Percentiles rank a stretch among this genome's conserved stretches.
Conservation (phyloP, 2,797 vertebrate genomes). For the Protosalanx chinensis region DNA sequence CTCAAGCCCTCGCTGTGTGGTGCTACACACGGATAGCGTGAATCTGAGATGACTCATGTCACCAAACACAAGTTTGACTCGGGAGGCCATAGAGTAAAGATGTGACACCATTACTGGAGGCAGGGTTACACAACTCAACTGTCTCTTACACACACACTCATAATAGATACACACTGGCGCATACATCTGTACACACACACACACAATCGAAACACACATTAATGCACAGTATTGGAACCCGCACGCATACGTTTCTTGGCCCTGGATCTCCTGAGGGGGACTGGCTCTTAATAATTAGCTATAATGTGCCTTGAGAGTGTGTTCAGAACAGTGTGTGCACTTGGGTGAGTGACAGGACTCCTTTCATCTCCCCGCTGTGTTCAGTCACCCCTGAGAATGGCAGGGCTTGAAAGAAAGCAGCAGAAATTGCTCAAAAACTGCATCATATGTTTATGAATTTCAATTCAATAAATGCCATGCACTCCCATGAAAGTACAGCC, state of each 20-base stretch:
- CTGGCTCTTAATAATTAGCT: conserved; percentile 43
- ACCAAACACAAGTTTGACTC: conserved; percentile 15
- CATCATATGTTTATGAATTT: conserved; percentile 32
- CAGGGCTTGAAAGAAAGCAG: conserved; percentile 21
- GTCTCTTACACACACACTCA: neutral
- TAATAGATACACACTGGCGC: neutral
- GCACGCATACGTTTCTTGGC: conserved; percentile 25
- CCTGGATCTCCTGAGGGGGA: conserved; percentile 22
- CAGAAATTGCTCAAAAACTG: conserved; percentile 19
- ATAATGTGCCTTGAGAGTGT: conserved; percentile 35
- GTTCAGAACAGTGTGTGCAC: conserved; percentile 38
- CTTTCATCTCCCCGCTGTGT: conserved; percentile 33
- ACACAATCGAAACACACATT: neutral
- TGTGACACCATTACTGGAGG: conserved; percentile 34
- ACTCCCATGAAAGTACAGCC: conserved; percentile 9
- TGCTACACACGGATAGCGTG: neutral
- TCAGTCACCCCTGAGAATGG: conserved; percentile 26
- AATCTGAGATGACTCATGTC: conserved; percentile 14
- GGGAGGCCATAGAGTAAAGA: conserved; percentile 26
- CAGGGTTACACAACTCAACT: conserved; percentile 21
- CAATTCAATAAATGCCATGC: conserved; percentile 21
- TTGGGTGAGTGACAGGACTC: conserved; percentile 23
- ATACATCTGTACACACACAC: neutral
- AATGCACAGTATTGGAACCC: neutral
- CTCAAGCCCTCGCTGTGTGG: conserved; percentile 6